Evolutionary conservation across 2,888 invertebrate genomes (phyloP).

Genomic region (Coleophora flavipennella): DNA sequence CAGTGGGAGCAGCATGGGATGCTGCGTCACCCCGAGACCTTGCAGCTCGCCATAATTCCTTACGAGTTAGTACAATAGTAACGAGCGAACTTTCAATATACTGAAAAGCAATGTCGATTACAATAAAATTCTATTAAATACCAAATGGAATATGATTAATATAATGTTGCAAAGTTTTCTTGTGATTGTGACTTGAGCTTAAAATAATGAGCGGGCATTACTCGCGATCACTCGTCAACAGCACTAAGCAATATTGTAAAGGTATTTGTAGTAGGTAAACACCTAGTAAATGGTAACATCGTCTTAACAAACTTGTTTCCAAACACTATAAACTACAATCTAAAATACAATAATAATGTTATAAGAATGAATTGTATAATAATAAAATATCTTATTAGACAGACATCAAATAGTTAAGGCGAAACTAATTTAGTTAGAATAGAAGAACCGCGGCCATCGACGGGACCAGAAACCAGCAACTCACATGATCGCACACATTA

Average conservation of each 20-base stretch:
- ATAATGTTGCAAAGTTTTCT: conserved; percentile 22
- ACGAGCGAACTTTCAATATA: conserved; percentile 23
- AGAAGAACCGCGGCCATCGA: conserved; percentile 20
- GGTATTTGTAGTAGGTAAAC: conserved; percentile 19
- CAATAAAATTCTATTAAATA: neutral
- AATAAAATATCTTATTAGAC: conserved; percentile 48
- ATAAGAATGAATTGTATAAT: conserved; percentile 60
- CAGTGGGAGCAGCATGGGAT: conserved; percentile 55
- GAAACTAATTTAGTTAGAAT: conserved; percentile 10
- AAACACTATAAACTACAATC: conserved; percentile 55
- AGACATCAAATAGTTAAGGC: conserved; percentile 12
- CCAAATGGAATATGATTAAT: conserved; percentile 5
- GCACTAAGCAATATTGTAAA: neutral
- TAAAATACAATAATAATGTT: conserved; percentile 43
- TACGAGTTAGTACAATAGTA: conserved; percentile 27
- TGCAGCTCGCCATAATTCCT: conserved; percentile 37
- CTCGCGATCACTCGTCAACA: neutral
- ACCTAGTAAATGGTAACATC: conserved; percentile 41
- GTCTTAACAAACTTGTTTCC: conserved; percentile 21
- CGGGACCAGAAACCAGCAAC: conserved; percentile 40
- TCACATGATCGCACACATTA: conserved; percentile 42
- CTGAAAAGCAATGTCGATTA: conserved; percentile 28
- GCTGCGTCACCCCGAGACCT: conserved; percentile 47
- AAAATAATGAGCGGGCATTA: conserved; percentile 18
- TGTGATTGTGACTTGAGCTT: conserved; percentile 26